Base-by-base conservation (phyloP, 2,113 vertebrate genomes). In the Heliornis fulica region DNA sequence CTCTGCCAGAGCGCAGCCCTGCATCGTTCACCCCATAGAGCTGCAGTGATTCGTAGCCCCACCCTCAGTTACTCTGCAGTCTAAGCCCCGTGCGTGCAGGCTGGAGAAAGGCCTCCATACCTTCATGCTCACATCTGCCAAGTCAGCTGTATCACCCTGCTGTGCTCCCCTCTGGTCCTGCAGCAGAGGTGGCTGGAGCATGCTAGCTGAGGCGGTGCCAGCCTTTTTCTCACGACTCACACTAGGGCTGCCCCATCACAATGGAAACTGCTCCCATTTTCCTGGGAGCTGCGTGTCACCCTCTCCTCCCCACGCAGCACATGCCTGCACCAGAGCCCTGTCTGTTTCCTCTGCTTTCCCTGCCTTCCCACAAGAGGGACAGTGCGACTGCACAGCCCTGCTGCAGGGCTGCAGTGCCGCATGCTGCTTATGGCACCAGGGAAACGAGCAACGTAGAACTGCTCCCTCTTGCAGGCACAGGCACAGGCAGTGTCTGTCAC, bases 221-320 rank as follows among this genome's bases (percentile, higher is more conserved):
- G 29, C 78, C n/a, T 8, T 60, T 50, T 34, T 18, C 15, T 7
- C 36, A 38, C 31, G 23, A 12, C 68, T 72, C 40, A 5, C 0
- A 0, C n/a, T 48, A 29, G 21, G 36, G 9, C 76, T 75, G 51
- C 56, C 63, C 51, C 38, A 57, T 5, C 2, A 0, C 54, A 10
- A 6, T 15, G 5, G 2, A 7, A 66, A 31, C 32, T 34, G n/a
- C 16, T 56, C 48, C 51, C 32, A 19, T 53, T 56, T 17, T 29
- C 10, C 21, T 23, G 83, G 68, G 50, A 90, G 46, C 53, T 69
- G 75, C 19, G 1, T 23, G 43, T 71, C 36, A 36, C 9, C 5
- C 23, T 43, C 19, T 7, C 3, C 15, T 16, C 15, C 4, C 28
- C 2, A 0, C 2, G 26, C 32, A 63, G 32, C 15, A 17, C 13